Evolutionary conservation across 2,113 vertebrate genomes (phyloP), one percentile per base, ranked within the genome.

Genomic region (Corythoichthys haematopterus): DNA sequence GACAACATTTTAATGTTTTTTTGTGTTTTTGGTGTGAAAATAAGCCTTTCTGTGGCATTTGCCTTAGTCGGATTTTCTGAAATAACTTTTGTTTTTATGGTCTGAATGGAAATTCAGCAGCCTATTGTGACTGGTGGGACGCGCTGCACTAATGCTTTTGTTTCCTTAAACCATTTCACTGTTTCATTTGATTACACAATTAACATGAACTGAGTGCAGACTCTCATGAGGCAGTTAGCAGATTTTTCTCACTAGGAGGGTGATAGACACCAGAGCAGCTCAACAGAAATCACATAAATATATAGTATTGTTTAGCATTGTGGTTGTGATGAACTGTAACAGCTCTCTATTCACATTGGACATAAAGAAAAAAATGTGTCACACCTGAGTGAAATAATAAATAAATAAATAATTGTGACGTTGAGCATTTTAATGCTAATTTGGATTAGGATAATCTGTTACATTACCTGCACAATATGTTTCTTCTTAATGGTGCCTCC

Each of bases 171-270:
- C 81, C 43, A 57, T 75, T 83, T 60, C 60, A 58, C 56, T 64
- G 77, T 71, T 83, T 80, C 67, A 70, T 82, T 84, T 62, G 11
- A 62, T 62, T 46, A 46, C 43, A 61, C 64, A 66, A 53, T 67
- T 69, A 77, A 67, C 40, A 70, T 66, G 61, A 77, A 68, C 75
- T 45, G 76, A 64, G 77, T 64, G 72, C 66, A 72, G 61, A 80
- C 71, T 74, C 57, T 68, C 73, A 83, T 84, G 71, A 80, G 79
- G 81, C 82, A 84, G 79, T 80, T 80, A 77, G 65, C 68, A 74
- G 75, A 71, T 78, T 77, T 70, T 80, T 65, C 66, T 48, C 48
- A 38, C 65, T 74, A 66, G 64, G 76, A 70, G 53, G 60, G 74
- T 61, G 76, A 81, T 69, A 65, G 75, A 85, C 83, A 79, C 74